Evolutionary conservation across 2,113 vertebrate species (phyloP), one percentile per base, ranked within the genome.

Genomic region (Ceuthmochares aereus): DNA sequence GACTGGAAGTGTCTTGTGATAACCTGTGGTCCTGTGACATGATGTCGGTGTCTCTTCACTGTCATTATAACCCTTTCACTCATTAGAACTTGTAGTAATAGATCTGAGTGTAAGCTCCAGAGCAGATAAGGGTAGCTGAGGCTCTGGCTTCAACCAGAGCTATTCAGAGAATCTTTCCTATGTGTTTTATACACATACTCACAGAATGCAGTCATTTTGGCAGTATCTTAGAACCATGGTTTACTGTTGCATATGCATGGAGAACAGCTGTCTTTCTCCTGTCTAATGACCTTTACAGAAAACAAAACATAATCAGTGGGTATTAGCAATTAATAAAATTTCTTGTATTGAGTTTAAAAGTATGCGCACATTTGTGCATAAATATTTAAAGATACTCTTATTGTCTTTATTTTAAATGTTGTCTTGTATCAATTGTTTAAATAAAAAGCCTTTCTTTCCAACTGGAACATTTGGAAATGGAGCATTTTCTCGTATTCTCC

Each of bases 301-400:
- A 88, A 34, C 51, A 80, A 75, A 89, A 34, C 36, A 67, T 86
- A 64, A 66, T 92, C 85, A 54, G 17, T 67, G 72, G 29, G 37
- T 86, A 74, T 95, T 88, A 95, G 63, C 67, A 88, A 69, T 62
- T 85, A 91, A 47, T 94, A 96, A 72, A 86, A 86, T 80, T 67
- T 77, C 29, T 77, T 77, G 15, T 67, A 63, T 77, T 32, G n/a
- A 34, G n/a, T 94, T 90, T 14, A 73, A 81, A 93, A 87, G 23
- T 17, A 3, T 62, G 20, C 36, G 22, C 8, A 6, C 62, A 78
- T 82, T 87, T 82, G 25, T 76, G n/a, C 54, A n/a, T 85, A 87
- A 91, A 85, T 85, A 91, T 78, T 81, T 94, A 84, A 88, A 92
- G 27, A 54, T 85, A n/a, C 83, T 52, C 40, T 47, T 56, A 3